These are phyloP conservation scores for Gerris buenoi DNA, from an alignment of 1,140 invertebrate genomes.

Conservation along the genomic window DNA sequence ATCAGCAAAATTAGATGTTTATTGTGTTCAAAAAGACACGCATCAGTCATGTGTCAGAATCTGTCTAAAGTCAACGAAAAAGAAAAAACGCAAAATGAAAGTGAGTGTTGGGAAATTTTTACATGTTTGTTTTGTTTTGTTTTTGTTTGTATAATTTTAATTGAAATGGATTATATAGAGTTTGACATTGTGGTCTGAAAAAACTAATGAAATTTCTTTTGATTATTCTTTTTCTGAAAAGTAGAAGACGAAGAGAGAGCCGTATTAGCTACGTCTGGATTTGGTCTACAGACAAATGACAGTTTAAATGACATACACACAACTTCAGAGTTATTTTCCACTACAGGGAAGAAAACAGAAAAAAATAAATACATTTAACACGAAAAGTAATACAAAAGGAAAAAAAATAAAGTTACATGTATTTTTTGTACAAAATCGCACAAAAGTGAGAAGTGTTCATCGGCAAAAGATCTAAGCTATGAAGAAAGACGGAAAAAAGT, in stretches of 20 bases:
- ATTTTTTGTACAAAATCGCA: neutral
- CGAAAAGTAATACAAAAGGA: neutral
- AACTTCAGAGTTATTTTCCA: neutral
- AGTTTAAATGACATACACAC: neutral
- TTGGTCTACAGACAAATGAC: neutral
- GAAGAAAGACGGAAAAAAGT: neutral
- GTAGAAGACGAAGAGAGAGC: neutral
- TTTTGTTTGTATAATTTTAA: too few species aligned
- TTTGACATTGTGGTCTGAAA: too few species aligned
- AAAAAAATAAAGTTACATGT: neutral
- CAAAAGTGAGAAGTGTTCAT: neutral
- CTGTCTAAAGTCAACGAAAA: neutral
- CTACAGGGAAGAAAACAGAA: neutral
- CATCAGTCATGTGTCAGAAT: neutral
- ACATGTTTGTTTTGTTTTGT: too few species aligned
- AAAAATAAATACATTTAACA: neutral
- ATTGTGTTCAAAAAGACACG: neutral
- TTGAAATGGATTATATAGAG: too few species aligned
- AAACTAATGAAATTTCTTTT: neutral
- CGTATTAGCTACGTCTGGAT: neutral
- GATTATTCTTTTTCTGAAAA: neutral
- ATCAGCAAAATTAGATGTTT: neutral
- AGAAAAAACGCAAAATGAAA: too few species aligned
- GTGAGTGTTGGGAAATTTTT: too few species aligned
- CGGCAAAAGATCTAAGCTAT: neutral